Base-by-base conservation (phyloP, 2,797 vertebrate genomes). In the Danio albolineatus region DNA sequence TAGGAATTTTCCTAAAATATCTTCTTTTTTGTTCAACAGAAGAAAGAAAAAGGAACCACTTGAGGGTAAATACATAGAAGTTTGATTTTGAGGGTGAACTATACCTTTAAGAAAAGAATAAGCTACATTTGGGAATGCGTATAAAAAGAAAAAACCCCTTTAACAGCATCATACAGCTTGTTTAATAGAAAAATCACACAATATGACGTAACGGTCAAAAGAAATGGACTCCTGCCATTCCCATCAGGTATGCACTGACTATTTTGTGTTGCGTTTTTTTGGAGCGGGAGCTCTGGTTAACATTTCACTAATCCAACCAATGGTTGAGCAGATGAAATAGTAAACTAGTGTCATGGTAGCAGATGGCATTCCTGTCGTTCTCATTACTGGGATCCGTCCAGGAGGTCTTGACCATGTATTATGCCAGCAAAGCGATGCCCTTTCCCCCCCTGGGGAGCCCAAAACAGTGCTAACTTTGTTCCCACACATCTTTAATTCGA, bases 81-180 rank as follows among this genome's bases (percentile, higher is more conserved):
- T 28, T 28, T 28, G 28, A 3, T 28, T 28, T 28, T 28, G 28
- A n/a, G 28, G 28, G 28, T 28, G 28, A 28, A 28, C 28, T 28
- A 28, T 28, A 28, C 3, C 28, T 28, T 28, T 28, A 28, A 28
- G 28, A 28, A 41, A 69, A 21, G 56, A 54, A 71, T 6, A 2
- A 73, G 78, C 54, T 62, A 74, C 74, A 69, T 59, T 66, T 59
- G n/a, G 6, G 7, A 78, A 73, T 10, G 17, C 57, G 43, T 51
- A 56, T 28, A 41, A 73, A 73, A 28, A 28, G 71, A 49, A 38
- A 13, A 56, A 73, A 14, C 21, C 10, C 16, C 7, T 48, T 73
- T 44, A 60, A 73, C 43, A 49, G 16, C 12, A 38, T 28, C 16
- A 28, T 14, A 57, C 13, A 46, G 17, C 28, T 21, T 7, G 16